A percentile compares a stretch with the other conserved stretches of the same genome.
Conservation (phyloP, 2,113 vertebrate species). For the Caloenas nicobarica region DNA sequence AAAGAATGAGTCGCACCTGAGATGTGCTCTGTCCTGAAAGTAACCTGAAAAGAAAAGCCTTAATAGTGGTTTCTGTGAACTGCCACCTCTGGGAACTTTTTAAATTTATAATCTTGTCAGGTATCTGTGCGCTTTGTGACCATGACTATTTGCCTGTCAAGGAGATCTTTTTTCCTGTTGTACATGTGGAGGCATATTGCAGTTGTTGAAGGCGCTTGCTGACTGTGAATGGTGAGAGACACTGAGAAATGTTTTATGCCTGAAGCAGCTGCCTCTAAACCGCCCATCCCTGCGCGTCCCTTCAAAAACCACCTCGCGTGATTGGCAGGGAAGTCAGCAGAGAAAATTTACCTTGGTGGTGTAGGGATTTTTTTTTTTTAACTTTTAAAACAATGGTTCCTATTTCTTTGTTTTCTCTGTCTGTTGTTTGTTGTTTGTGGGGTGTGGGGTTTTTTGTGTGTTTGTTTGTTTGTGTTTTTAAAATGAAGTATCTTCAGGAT, state of each 20-base stretch:
- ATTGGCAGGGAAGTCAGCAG: neutral
- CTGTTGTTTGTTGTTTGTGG: too few relatives aligned
- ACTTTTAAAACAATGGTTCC: neutral
- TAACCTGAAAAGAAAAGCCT: neutral
- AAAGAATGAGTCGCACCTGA: accelerated
- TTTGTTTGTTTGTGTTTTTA: too few relatives aligned
- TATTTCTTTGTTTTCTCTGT: neutral
- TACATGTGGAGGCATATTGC: neutral
- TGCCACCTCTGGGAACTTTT: neutral
- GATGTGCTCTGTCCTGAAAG: neutral
- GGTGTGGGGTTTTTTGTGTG: too few relatives aligned
- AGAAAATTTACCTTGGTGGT: neutral
- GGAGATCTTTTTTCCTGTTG: neutral
- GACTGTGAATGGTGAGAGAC: neutral
- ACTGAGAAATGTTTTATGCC: neutral
- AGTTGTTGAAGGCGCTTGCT: neutral
- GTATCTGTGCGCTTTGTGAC: neutral
- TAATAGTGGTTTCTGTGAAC: neutral
- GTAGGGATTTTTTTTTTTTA: neutral
- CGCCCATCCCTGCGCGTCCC: accelerated
- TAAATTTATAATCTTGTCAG: neutral
- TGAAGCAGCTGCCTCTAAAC: neutral
- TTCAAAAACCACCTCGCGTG: neutral
- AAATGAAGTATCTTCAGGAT: neutral
- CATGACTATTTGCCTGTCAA: neutral